These are phyloP conservation scores for Tortricodes alternella DNA, from an alignment of 2,888 invertebrate species.

Conservation along the genomic window DNA sequence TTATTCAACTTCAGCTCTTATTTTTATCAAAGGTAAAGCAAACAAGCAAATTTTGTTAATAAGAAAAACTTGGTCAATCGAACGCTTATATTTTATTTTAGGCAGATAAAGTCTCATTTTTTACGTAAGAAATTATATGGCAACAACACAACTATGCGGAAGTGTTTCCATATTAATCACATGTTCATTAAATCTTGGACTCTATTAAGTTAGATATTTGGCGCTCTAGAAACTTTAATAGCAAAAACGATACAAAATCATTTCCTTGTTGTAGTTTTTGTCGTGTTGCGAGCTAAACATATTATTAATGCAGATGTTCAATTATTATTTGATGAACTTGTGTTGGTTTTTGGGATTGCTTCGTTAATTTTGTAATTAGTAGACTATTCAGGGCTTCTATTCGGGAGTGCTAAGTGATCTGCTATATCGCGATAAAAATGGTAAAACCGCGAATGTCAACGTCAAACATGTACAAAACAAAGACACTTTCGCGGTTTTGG, in stretches of 20 bases:
- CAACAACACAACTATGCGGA: slow-evolving; percentile 33
- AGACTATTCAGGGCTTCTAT: too few species aligned
- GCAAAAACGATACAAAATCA: slow-evolving; percentile 41
- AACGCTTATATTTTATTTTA: not conserved
- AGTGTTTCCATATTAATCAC: slow-evolving; percentile 21
- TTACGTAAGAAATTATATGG: not conserved
- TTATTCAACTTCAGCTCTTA: not conserved
- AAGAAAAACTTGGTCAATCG: too few species aligned
- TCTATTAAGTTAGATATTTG: slow-evolving; percentile 41
- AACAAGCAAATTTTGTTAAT: too few species aligned
- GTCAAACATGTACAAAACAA: too few species aligned
- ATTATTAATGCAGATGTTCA: slow-evolving; percentile 36
- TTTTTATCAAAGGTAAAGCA: too few species aligned
- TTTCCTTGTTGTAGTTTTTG: slow-evolving; percentile 54
- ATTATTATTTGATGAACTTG: slow-evolving; percentile 18
- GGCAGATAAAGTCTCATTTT: not conserved
- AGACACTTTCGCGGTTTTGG: too few species aligned
- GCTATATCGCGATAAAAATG: too few species aligned
- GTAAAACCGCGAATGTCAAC: too few species aligned
- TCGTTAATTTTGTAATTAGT: not conserved
- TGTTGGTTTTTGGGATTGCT: slow-evolving; percentile 13
- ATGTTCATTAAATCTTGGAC: slow-evolving; percentile 35
- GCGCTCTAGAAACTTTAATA: slow-evolving; percentile 25
- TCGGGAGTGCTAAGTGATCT: too few species aligned
- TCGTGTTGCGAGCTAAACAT: slow-evolving; percentile 38